Base-by-base conservation (phyloP, 2,797 vertebrate species). In the Semotilus atromaculatus region DNA sequence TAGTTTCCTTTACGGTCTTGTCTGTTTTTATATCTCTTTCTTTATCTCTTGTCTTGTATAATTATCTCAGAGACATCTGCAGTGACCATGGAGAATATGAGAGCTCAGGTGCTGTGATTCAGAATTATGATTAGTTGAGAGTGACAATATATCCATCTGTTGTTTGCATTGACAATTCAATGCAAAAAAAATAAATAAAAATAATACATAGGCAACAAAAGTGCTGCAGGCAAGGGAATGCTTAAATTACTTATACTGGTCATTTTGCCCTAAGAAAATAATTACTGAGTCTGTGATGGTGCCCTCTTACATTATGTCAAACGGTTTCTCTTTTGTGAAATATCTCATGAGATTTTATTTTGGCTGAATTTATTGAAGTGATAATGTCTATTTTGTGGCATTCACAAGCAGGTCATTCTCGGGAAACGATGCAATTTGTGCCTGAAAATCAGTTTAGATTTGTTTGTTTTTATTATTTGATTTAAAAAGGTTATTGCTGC, bases 101-200 rank as follows among this genome's bases (percentile, higher is more conserved):
- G 72, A 71, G 26, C 26, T 85, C 70, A 51, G 58, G 68, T 70
- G 66, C 6, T 80, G 55, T 34, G 26, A 29, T 1, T 58, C 18
- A 74, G 83, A 51, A 45, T 79, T 64, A 53, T 51, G 55, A 83
- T 76, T 51, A 51, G 34, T 11, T 48, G 64, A 86, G 72, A 83
- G 58, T 71, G 43, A 86, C 62, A 58, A 72, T 60, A 34, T 85
- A 58, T 83, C 81, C 83, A 87, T 87, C 83, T 89, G 88, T 81
- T 87, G 83, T 89, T 89, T 89, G 75, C 18, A 14, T 51, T 53
- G 31, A 70, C 29, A 73, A 68, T 81, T 85, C 80, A 77, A 76
- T 58, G 72, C 36, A 81, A 77, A 45, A 31, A 29, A 53, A 43
- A 1, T 0, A 4, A 43, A 45, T 1, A 40, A 10, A 40, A 40